phyloP scores from a whole-genome alignment of 1,140 invertebrate species.

The Magallana angulata region DNA sequence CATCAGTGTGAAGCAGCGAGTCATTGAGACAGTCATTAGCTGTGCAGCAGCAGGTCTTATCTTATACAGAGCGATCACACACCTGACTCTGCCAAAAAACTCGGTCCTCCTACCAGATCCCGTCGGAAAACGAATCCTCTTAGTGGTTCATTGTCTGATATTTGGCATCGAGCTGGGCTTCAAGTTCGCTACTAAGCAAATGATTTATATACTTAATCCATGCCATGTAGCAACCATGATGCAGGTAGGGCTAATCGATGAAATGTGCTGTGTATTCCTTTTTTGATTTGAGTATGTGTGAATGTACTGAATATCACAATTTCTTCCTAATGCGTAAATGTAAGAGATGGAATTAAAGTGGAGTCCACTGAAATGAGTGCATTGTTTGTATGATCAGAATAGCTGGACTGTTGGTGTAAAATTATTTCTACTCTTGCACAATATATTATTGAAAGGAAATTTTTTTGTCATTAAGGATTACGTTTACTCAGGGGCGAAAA shows the following conservation, averaged over 20 bases:
- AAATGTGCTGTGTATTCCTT: too few relatives aligned
- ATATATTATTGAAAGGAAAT: too few relatives aligned
- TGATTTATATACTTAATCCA: slow-evolving; percentile 96
- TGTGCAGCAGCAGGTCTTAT: slow-evolving; percentile 60
- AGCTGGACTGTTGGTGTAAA: too few relatives aligned
- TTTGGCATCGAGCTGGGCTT: slow-evolving; percentile 96
- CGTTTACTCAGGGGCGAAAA: too few relatives aligned
- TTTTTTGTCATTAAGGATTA: too few relatives aligned
- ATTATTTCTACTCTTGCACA: too few relatives aligned
- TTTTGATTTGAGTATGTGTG: too few relatives aligned
- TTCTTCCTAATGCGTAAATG: too few relatives aligned
- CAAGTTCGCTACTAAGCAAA: slow-evolving; percentile 94
- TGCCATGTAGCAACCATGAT: slow-evolving; percentile 94
- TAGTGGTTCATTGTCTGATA: slow-evolving; percentile 81
- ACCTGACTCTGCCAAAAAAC: slow-evolving; percentile 58
- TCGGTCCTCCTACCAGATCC: slow-evolving; percentile 51
- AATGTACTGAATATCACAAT: too few relatives aligned
- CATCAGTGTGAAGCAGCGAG: slow-evolving; percentile 66
- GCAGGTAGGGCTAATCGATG: slow-evolving; percentile 84
- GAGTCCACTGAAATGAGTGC: too few relatives aligned
- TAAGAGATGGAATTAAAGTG: too few relatives aligned
- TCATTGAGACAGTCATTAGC: slow-evolving; percentile 71
- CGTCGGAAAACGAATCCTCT: slow-evolving; percentile 65
- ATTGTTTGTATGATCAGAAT: too few relatives aligned
- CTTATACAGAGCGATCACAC: slow-evolving; percentile 54